phyloP scores from a whole-genome alignment of 2,888 invertebrate species.

The Autographa gamma region DNA sequence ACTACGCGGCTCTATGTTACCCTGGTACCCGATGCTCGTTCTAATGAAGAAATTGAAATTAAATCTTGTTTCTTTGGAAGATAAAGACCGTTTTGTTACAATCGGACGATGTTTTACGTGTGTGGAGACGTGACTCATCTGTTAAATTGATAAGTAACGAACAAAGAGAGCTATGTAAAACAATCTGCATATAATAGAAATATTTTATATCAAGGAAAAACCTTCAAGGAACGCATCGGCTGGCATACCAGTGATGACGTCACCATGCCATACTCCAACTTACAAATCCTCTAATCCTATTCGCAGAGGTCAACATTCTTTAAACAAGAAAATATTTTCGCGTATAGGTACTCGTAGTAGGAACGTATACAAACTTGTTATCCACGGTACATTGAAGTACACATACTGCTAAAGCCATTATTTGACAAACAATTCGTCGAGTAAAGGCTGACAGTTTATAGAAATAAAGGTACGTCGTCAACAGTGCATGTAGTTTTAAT shows the following conservation, averaged over 20 bases:
- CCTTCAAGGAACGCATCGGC: constrained; percentile 25
- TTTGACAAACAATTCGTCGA: constrained; percentile 41
- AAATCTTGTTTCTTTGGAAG: constrained; percentile 42
- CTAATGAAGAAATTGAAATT: constrained; percentile 68
- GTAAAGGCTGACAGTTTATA: constrained; percentile 23
- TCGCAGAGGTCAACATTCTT: constrained; percentile 58
- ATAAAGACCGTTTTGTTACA: constrained; percentile 37
- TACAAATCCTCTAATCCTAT: constrained; percentile 49
- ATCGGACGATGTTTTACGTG: constrained; percentile 36
- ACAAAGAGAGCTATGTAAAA: constrained; percentile 49
- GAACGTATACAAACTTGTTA: constrained; percentile 48
- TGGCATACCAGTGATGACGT: constrained; percentile 23
- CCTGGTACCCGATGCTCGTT: constrained; percentile 63
- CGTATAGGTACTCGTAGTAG: constrained; percentile 22
- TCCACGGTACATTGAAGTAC: constrained; percentile 46
- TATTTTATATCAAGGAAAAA: constrained; percentile 43
- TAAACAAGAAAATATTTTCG: constrained; percentile 56
- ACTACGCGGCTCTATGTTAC: constrained; percentile 62
- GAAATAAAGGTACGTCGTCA: constrained; percentile 15
- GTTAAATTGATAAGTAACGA: constrained; percentile 51
- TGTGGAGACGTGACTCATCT: constrained; percentile 48
- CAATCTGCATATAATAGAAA: constrained; percentile 49
- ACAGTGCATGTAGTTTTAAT: constrained; percentile 15
- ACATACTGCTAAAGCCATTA: constrained; percentile 37
- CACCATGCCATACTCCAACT: constrained; percentile 26